Evolutionary conservation across 2,797 vertebrate species (phyloP), one percentile per base, ranked within the genome.

Genomic region (Mus spretus): DNA sequence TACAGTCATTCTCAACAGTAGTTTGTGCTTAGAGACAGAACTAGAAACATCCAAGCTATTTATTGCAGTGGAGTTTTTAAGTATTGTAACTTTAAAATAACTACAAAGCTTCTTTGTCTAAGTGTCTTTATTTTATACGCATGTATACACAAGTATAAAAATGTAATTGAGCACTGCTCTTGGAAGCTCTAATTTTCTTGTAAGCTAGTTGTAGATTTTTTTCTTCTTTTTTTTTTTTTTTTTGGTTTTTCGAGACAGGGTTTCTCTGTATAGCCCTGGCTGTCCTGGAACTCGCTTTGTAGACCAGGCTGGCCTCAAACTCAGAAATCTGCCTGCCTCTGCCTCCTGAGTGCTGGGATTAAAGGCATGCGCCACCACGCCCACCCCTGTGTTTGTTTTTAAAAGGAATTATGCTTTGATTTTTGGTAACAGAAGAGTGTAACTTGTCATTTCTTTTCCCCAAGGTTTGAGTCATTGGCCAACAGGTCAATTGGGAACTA

Each of bases 51-150:
- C 88, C 89, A 79, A 90, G 96, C 97, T 96, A 98, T 98, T 97
- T 97, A 98, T 97, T 97, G 94, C 97, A 93, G 89, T 97, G 98
- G 98, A 98, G 98, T 97, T 98, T 98, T 97, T 97, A 98, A 98
- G 98, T 99, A 98, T 98, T 98, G 98, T 99, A 98, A 98, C 97
- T 97, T 98, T 97, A 97, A 97, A 98, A 98, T 98, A 98, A 97
- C 98, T 98, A 98, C 98, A 98, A 98, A 98, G 96, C 98, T 98
- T 97, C 97, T 98, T 97, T 98, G 96, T 98, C 97, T 98, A 96
- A 91, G 97, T 50, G 65, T 97, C 91, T 57, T 94, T 98, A 97
- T 98, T 98, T 97, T 97, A 90, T 97, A 93, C 87, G 65, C 77
- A 67, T 63, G 53, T 85, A 83, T 92, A 93, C 31, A 44, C 67